Conservation (phyloP, 2,113 vertebrate genomes). For the Microcebus griseorufus region DNA sequence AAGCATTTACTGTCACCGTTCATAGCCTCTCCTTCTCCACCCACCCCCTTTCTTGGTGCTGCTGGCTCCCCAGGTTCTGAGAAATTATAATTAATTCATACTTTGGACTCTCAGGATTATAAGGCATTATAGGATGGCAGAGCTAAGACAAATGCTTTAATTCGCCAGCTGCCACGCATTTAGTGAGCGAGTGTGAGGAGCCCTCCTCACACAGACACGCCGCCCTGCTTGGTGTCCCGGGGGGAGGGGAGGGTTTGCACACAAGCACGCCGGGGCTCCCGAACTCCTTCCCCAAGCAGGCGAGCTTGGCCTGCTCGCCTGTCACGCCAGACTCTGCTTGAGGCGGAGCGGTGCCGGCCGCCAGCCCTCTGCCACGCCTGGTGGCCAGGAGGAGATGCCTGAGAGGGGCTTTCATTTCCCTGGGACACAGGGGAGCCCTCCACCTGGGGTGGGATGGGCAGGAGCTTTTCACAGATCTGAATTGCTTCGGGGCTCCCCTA, state of each 20-base stretch:
- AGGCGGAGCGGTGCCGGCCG: not conserved
- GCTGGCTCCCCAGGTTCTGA: slow-evolving; percentile 79
- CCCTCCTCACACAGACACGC: slow-evolving; percentile 79
- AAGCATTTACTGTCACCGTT: slow-evolving; percentile 64
- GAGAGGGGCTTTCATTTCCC: not conserved
- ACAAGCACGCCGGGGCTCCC: slow-evolving; percentile 22
- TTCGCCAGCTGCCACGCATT: slow-evolving; percentile 88
- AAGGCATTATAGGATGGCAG: slow-evolving; percentile 84
- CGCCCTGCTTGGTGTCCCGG: slow-evolving; percentile 46
- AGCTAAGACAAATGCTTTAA: slow-evolving; percentile 86
- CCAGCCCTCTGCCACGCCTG: not conserved
- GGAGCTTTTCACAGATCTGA: not conserved
- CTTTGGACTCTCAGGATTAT: slow-evolving; percentile 87
- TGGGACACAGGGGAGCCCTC: not conserved
- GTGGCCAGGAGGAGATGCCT: not conserved
- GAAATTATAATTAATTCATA: slow-evolving; percentile 86
- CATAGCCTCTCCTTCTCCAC: slow-evolving; percentile 41
- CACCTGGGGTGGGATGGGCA: accelerated
- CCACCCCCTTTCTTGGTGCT: slow-evolving; percentile 15
- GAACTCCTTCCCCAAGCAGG: not conserved
- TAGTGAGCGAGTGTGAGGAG: slow-evolving; percentile 87
- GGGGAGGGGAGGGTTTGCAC: not conserved
- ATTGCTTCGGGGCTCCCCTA: not conserved
- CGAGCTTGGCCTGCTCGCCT: too few relatives aligned
- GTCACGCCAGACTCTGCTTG: not conserved